Conservation (phyloP, 2,113 vertebrate species). For the Pachyramphus minor region DNA sequence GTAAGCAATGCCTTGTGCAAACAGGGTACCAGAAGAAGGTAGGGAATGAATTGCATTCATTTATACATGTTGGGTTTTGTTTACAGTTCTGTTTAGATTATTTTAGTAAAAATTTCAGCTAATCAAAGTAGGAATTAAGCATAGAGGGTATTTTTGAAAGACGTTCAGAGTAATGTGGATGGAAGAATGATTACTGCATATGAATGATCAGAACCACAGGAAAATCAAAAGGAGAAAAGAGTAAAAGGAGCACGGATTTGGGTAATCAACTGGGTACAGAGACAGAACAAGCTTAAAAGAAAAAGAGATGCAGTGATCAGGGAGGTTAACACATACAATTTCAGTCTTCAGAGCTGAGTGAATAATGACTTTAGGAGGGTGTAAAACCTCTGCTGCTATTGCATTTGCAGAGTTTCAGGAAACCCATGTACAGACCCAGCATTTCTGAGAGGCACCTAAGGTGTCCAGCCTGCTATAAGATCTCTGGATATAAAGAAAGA, state of each 20-base stretch:
- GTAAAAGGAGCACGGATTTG: background rate
- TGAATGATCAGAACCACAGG: background rate
- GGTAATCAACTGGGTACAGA: background rate
- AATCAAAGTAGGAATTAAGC: background rate
- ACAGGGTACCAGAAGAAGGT: background rate
- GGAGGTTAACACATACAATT: background rate
- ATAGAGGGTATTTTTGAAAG: background rate
- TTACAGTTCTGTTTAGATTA: background rate
- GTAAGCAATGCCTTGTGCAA: background rate
- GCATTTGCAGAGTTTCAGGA: background rate
- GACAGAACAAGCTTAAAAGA: background rate
- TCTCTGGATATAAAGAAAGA: background rate
- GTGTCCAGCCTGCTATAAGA: background rate
- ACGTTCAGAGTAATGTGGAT: background rate
- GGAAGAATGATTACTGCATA: background rate
- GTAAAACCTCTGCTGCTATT: background rate
- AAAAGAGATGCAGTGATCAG: background rate
- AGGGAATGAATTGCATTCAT: background rate
- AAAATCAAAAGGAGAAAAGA: background rate
- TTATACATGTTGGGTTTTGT: background rate
- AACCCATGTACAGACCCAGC: background rate
- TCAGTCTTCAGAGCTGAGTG: background rate
- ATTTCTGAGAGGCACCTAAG: background rate
- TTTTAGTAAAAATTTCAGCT: background rate
- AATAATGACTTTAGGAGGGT: background rate